Evolutionary conservation across 2,113 vertebrate species (phyloP), one percentile per base, ranked within the genome.

Genomic region (Okapia johnstoni): DNA sequence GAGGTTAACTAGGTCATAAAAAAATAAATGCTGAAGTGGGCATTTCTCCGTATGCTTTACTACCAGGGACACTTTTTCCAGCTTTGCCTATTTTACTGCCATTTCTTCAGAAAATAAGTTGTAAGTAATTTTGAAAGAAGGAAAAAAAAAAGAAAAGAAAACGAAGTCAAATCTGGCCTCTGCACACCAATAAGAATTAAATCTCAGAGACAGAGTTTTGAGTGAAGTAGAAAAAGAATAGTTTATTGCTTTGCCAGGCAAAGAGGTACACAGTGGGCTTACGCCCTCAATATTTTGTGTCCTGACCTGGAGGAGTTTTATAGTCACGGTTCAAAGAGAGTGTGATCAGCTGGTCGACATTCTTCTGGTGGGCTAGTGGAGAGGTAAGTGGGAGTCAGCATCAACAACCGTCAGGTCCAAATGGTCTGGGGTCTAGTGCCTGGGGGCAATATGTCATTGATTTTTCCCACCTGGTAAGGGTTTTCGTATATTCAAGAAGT

Each of bases 1-100:
- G 97, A 98, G 94, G 97, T 98, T 98, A 98, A 98, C 88, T 97
- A 97, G 66, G 81, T 60, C 76, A 97, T 98, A 98, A 98, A 99
- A 98, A 92, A 43, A 43, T 96, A 97, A 98, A 96, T 97, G 94
- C 90, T 98, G 94, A 98, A 97, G 77, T 97, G 54, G 88, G 97
- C 97, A 94, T 98, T 98, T 98, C 95, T 98, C 93, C 90, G 16
- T 96, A 85, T 87, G 79, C 90, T 96, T 91, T 86, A 97, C 3
- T 63, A 77, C 52, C 76, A 92, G 85, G 93, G 76, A 79, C 15
- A 7, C 93, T 98, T 95, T 97, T 97, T 97, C 57, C 87, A 97
- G 52, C 84, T 95, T 96, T 94, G 93, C 90, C 21, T 48, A 91
- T 97, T 98, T 98, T 97, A 98, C 96, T 98, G 84, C 40, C 97